A percentile compares a stretch with the other conserved stretches of the same genome.
Conservation (phyloP, 1,140 invertebrate species). For the Lordiphosa clarofinis region DNA sequence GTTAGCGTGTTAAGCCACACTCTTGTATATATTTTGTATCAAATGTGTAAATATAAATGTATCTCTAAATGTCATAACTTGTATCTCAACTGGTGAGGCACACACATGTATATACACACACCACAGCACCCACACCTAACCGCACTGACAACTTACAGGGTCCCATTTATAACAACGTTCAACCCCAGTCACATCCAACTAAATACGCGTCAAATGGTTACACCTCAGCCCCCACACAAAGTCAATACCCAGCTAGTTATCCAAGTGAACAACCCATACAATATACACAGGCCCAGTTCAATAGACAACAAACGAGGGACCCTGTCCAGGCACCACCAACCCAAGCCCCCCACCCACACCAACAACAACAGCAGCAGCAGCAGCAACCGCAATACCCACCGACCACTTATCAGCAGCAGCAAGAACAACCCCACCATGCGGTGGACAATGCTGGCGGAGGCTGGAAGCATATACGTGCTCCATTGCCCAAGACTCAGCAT, state of each 20-base stretch:
- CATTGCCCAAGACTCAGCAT: constrained; percentile 44
- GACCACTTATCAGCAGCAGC: constrained; percentile 20
- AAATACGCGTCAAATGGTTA: constrained; percentile 33
- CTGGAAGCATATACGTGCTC: constrained; percentile 71
- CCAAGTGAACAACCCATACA: constrained; percentile 54
- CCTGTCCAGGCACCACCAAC: constrained; percentile 13
- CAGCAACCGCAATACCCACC: constrained; percentile 19
- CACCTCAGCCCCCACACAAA: constrained; percentile 19
- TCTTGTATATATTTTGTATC: constrained; percentile 20
- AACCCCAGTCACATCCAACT: constrained; percentile 38
- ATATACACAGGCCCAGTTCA: constrained; percentile 72
- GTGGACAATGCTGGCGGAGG: constrained; percentile 38
- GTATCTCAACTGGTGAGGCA: constrained; percentile 22
- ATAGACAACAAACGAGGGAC: constrained; percentile 62
- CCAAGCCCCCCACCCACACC: constrained; percentile 9
- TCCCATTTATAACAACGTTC: constrained; percentile 76
- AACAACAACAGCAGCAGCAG: constrained; percentile 27
- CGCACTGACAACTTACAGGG: constrained; percentile 67
- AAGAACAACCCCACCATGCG: constrained; percentile 14
- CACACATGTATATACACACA: constrained; percentile 28
- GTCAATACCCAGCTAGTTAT: constrained; percentile 44
- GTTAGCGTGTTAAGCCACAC: constrained; percentile 34
- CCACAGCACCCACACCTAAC: constrained; percentile 13
- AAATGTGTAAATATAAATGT: constrained; percentile 58
- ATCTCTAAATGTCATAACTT: constrained; percentile 30